phyloP scores from a whole-genome alignment of 2,888 invertebrate genomes.

The Nemurella pictetii region DNA sequence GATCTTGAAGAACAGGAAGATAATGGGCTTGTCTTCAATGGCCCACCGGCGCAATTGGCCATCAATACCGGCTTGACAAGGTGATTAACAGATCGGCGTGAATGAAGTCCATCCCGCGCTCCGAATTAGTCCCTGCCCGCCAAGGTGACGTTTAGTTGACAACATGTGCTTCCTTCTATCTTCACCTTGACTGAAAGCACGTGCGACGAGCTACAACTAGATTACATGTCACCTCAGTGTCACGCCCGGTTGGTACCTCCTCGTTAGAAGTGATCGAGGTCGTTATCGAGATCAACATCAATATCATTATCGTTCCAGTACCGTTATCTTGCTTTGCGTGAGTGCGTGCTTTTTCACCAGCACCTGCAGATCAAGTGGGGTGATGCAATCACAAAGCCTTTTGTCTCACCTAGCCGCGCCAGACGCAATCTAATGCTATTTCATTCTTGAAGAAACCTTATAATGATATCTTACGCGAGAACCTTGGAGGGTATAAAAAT shows the following conservation, averaged over 20 bases:
- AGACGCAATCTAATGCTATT: too few relatives aligned
- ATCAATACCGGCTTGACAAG: background rate
- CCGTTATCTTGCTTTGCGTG: background rate
- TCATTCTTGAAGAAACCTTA: too few relatives aligned
- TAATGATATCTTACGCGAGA: too few relatives aligned
- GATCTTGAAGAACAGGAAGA: background rate
- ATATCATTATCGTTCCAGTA: background rate
- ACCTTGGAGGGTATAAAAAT: too few relatives aligned
- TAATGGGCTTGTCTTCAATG: background rate
- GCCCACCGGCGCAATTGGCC: background rate
- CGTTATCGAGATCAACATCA: background rate
- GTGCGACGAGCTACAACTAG: too few relatives aligned
- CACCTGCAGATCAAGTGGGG: background rate
- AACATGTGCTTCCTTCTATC: background rate
- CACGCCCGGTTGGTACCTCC: background rate
- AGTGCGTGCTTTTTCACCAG: background rate
- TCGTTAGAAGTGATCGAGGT: background rate
- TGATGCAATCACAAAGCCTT: background rate
- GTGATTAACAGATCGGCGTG: background rate
- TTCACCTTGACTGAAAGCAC: background rate
- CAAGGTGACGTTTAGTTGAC: background rate
- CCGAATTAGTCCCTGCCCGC: background rate
- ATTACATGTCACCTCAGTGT: background rate
- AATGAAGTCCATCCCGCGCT: background rate
- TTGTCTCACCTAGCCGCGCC: too few relatives aligned